phyloP scores from a whole-genome alignment of 2,888 invertebrate genomes.

The Drosophila antonietae region DNA sequence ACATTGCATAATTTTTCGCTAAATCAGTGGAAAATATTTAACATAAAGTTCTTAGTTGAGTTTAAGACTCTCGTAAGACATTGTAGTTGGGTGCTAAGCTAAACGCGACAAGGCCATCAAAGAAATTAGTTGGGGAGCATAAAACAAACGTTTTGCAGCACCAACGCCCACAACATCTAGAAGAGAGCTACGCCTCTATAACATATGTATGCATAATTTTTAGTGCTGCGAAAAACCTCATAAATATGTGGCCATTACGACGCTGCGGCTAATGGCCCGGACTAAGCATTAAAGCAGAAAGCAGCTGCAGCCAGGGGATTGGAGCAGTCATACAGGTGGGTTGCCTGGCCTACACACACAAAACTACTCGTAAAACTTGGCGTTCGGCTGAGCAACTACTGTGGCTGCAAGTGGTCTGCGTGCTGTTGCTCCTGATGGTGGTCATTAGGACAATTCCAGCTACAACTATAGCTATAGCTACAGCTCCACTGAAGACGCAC shows the following conservation, averaged over 20 bases:
- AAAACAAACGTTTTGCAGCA: constrained; percentile 32
- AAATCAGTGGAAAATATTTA: neutral
- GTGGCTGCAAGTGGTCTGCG: constrained; percentile 26
- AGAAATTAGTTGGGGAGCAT: constrained; percentile 48
- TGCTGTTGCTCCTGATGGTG: constrained; percentile 46
- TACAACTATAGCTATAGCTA: constrained; percentile 6
- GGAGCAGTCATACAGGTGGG: constrained; percentile 6
- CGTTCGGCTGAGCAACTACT: constrained; percentile 12
- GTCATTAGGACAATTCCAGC: constrained; percentile 45
- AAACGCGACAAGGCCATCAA: constrained; percentile 43
- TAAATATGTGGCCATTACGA: constrained; percentile 72
- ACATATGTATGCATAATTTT: constrained; percentile 50
- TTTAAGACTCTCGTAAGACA: neutral
- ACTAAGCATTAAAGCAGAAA: constrained; percentile 30
- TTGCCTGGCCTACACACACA: constrained; percentile 43
- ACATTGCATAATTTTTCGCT: constrained; percentile 1
- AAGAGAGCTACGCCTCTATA: constrained; percentile 23
- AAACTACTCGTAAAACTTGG: constrained; percentile 33
- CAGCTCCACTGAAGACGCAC: constrained; percentile 47
- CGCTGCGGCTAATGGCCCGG: constrained; percentile 61
- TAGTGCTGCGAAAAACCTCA: constrained; percentile 58
- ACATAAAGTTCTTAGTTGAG: constrained; percentile 1
- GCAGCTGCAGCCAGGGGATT: neutral
- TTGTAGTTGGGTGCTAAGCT: constrained; percentile 3
- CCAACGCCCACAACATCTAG: constrained; percentile 37